Percentiles rank a stretch among this genome's conserved stretches.
These are phyloP conservation scores for Castor canadensis DNA, from an alignment of 2,113 vertebrate genomes.

Conservation along the genomic window DNA sequence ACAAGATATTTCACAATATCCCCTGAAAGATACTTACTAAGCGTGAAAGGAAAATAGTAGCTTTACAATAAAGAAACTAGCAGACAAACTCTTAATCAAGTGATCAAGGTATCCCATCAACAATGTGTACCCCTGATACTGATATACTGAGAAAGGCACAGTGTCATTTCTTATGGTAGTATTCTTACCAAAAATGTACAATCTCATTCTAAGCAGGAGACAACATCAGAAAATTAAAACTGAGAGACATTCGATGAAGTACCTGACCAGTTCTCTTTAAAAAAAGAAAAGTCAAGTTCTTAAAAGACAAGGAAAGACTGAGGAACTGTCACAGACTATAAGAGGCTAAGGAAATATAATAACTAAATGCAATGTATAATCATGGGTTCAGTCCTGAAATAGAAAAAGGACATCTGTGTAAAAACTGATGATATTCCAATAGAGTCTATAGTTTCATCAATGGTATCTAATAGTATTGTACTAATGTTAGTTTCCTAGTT, in stretches of 20 bases:
- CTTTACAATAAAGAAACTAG: background rate
- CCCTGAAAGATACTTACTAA: background rate
- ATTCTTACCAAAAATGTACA: background rate
- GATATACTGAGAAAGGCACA: background rate
- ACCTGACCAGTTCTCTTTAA: background rate
- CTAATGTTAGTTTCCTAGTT: conserved; percentile 25
- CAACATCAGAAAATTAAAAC: background rate
- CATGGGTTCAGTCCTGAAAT: background rate
- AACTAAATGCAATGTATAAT: background rate
- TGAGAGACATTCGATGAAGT: background rate
- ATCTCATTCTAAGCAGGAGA: background rate
- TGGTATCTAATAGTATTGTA: conserved; percentile 10
- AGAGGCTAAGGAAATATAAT: background rate
- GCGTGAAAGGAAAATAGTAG: background rate
- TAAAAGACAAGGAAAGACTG: background rate
- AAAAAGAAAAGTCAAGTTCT: background rate
- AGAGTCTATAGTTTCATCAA: background rate
- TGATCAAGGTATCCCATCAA: background rate
- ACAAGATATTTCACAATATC: background rate
- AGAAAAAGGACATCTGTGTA: background rate
- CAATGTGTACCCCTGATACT: background rate
- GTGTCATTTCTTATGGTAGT: background rate
- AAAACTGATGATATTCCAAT: conserved; percentile 11
- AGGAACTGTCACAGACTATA: background rate
- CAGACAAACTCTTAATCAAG: background rate